Percentiles rank a stretch among this genome's conserved stretches.
Evolutionary conservation across 2,797 vertebrate genomes (phyloP).

Genomic region (Cyclopterus lumpus): DNA sequence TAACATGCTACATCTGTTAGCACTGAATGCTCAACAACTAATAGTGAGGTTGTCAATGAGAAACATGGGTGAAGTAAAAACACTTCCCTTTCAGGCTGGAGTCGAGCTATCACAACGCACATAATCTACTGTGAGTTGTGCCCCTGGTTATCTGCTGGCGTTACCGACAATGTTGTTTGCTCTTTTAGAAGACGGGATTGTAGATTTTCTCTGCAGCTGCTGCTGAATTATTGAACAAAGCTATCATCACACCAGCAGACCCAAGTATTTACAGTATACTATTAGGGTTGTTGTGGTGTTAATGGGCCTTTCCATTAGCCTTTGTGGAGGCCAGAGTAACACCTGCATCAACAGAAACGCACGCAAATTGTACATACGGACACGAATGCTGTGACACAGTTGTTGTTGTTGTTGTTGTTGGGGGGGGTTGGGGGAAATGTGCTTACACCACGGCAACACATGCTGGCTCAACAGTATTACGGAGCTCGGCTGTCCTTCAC

Average conservation of each 20-base stretch:
- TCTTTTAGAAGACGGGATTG: slow-evolving; percentile 48
- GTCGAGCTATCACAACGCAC: not conserved
- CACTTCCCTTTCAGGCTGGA: not conserved
- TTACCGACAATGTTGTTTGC: slow-evolving; percentile 46
- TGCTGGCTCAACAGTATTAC: slow-evolving; percentile 83
- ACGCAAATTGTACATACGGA: slow-evolving; percentile 30
- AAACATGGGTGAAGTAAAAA: not conserved
- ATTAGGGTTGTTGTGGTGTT: slow-evolving; percentile 71
- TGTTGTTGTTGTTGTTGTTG: slow-evolving; percentile 29
- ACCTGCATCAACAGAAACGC: slow-evolving; percentile 76
- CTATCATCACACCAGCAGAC: slow-evolving; percentile 69
- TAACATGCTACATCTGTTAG: slow-evolving; percentile 13
- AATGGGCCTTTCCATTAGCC: slow-evolving; percentile 73
- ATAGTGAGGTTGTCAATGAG: not conserved
- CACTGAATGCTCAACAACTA: not conserved
- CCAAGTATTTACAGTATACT: slow-evolving; percentile 77
- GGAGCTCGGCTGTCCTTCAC: slow-evolving; percentile 75
- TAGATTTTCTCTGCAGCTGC: slow-evolving; percentile 70
- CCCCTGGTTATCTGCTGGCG: slow-evolving; percentile 40
- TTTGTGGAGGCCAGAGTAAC: slow-evolving; percentile 66
- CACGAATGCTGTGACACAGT: slow-evolving; percentile 44
- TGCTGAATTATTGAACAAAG: slow-evolving; percentile 79
- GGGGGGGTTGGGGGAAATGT: slow-evolving; percentile 67
- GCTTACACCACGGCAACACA: slow-evolving; percentile 78
- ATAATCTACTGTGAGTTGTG: too few species aligned